Percentiles rank a stretch among this genome's conserved stretches.
These are phyloP conservation scores for Muricea muricata DNA, from an alignment of 92 coral and sea anemone genomes.

Conservation along the genomic window DNA sequence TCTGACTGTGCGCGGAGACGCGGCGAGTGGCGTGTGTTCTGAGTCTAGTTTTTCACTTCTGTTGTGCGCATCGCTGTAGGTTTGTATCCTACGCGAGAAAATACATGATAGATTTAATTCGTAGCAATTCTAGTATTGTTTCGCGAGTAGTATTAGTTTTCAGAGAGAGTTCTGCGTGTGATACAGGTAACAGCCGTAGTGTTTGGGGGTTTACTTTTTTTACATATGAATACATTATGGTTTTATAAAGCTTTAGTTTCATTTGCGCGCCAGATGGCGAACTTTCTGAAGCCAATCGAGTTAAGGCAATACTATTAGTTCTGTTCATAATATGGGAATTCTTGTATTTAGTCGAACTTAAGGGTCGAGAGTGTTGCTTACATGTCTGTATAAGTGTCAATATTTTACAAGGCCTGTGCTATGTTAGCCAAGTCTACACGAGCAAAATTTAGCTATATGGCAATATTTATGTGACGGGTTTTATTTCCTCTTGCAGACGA, in stretches of 20 bases:
- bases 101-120: background rate
- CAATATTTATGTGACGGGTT: no score
- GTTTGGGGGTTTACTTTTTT: background rate
- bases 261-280: background rate
- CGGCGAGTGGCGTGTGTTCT: background rate
- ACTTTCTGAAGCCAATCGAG: background rate
- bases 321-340: no score
- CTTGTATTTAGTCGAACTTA: no score
- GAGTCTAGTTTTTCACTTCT: background rate
- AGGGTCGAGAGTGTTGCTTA: no score
- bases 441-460: no score
- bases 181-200: slow-evolving; percentile 14
- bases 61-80: background rate
- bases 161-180: background rate
- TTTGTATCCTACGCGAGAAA: background rate
- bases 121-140: background rate
- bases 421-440: no score
- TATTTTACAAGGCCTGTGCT: no score
- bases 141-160: background rate
- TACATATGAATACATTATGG: background rate
- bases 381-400: no score
- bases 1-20: background rate
- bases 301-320: background rate
- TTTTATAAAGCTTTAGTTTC: background rate
- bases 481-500: no score